A percentile compares a stretch with the other conserved stretches of the same genome.
Evolutionary conservation across 2,113 vertebrate species (phyloP).

Genomic region (Takifugu flavidus): DNA sequence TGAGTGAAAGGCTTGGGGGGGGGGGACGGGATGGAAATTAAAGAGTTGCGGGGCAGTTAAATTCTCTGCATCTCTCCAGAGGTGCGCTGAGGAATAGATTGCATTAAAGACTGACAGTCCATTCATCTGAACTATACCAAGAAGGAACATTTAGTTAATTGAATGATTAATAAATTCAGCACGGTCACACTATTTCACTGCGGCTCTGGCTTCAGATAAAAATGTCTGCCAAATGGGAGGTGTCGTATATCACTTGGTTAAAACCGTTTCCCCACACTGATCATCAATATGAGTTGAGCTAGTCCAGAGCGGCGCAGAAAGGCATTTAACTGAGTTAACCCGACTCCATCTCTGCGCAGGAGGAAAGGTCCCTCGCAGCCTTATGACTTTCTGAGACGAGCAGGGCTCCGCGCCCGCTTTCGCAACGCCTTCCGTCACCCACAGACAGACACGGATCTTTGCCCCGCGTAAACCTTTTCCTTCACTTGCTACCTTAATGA

Average conservation of each 20-base stretch:
- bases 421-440: conserved; percentile 21
- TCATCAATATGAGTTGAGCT: conserved; percentile 21
- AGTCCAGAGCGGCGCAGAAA: conserved; percentile 14
- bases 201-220: conserved; percentile 63
- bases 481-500: conserved; percentile 46
- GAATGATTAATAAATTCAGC: conserved; percentile 99
- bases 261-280: conserved; percentile 27
- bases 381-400: conserved; percentile 29
- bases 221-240: conserved; percentile 66
- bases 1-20: conserved; percentile 28
- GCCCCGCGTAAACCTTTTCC: conserved; percentile 39
- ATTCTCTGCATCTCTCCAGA: conserved; percentile 85
- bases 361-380: conserved; percentile 5
- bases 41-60: conserved; percentile 63
- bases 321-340: conserved; percentile 29
- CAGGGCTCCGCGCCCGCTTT: conserved; percentile 24
- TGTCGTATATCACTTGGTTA: conserved; percentile 58
- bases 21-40: conserved; percentile 37
- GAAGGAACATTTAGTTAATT: conserved; percentile 99
- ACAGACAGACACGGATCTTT: conserved; percentile 46
- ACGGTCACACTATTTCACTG: conserved; percentile 96
- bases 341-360: conserved; percentile 23
- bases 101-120: conserved; percentile 96
- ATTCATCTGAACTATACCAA: conserved; percentile 94
- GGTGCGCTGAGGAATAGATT: conserved; percentile 86